These are phyloP conservation scores for Lasioglossum villosulum DNA, from an alignment of 2,888 invertebrate genomes.

Conservation along the genomic window DNA sequence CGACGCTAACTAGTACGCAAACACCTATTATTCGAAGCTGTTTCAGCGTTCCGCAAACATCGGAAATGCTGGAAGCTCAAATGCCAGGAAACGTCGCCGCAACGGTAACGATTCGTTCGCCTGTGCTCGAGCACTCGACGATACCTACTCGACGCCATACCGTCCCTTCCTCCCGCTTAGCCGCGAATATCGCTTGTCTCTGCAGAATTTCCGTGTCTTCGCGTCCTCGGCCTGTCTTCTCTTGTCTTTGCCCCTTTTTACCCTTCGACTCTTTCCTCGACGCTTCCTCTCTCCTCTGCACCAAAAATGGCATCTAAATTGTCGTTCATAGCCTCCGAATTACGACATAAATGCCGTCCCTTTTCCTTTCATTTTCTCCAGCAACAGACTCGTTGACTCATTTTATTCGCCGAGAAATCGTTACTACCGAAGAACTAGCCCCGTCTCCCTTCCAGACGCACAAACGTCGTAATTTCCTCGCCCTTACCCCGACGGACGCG, in stretches of 20 bases:
- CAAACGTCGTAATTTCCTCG: not conserved
- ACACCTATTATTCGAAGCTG: not conserved
- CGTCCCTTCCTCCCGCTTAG: conserved; percentile 32
- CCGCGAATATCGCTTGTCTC: conserved; percentile 62
- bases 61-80: not conserved
- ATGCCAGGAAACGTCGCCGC: not conserved
- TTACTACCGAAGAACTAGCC: not conserved
- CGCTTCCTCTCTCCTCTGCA: not conserved
- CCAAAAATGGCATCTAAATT: not conserved
- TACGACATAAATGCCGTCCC: not conserved
- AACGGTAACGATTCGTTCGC: conserved; percentile 26
- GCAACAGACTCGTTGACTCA: not conserved
- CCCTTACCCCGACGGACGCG: not conserved
- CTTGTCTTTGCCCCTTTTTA: conserved; percentile 14
- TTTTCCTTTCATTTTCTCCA: not conserved
- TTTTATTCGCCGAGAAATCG: not conserved
- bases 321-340: not conserved
- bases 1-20: conserved; percentile 6
- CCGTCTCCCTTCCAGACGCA: not conserved
- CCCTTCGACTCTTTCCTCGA: not conserved
- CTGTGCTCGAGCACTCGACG: conserved; percentile 38
- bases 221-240: conserved; percentile 23
- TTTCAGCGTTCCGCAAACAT: conserved; percentile 1
- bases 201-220: conserved; percentile 63
- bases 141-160: conserved; percentile 26